A percentile compares a stretch with the other conserved stretches of the same genome.
phyloP scores from a whole-genome alignment of 2,797 vertebrate species.

The Salmo trutta region DNA sequence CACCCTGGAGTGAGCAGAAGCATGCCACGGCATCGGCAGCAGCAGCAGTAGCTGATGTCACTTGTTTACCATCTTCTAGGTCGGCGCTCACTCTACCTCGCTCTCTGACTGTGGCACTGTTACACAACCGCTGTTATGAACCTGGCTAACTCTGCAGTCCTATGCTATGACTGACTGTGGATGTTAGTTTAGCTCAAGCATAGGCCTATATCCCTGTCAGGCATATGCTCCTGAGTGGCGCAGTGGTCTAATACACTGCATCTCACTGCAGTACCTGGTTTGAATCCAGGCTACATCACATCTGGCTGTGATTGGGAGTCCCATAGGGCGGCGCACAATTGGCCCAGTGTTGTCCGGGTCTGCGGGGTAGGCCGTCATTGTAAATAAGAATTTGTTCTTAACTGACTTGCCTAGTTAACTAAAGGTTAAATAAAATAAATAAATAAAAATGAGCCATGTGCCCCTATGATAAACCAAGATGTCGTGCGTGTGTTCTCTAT shows the following conservation, averaged over 20 bases:
- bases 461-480: not conserved
- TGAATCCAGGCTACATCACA: too few relatives aligned
- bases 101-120: slow-evolving; percentile 36
- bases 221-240: not conserved
- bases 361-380: too few relatives aligned
- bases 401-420: too few relatives aligned
- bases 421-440: too few relatives aligned
- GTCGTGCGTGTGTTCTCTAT: not conserved
- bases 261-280: too few relatives aligned
- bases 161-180: not conserved
- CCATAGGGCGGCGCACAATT: too few relatives aligned
- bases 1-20: slow-evolving; percentile 48
- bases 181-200: not conserved
- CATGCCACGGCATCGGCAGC: slow-evolving; percentile 63
- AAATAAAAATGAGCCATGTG: not conserved
- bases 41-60: slow-evolving; percentile 68
- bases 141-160: not conserved
- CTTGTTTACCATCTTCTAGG: slow-evolving; percentile 76
- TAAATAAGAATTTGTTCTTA: too few relatives aligned
- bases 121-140: slow-evolving; percentile 61
- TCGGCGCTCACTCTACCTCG: slow-evolving; percentile 46
- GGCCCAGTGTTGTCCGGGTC: too few relatives aligned
- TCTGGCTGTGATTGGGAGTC: too few relatives aligned
- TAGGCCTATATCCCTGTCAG: not conserved
- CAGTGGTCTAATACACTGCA: too few relatives aligned